phyloP scores from a whole-genome alignment of 2,113 vertebrate genomes.

The Anolis sagrei region DNA sequence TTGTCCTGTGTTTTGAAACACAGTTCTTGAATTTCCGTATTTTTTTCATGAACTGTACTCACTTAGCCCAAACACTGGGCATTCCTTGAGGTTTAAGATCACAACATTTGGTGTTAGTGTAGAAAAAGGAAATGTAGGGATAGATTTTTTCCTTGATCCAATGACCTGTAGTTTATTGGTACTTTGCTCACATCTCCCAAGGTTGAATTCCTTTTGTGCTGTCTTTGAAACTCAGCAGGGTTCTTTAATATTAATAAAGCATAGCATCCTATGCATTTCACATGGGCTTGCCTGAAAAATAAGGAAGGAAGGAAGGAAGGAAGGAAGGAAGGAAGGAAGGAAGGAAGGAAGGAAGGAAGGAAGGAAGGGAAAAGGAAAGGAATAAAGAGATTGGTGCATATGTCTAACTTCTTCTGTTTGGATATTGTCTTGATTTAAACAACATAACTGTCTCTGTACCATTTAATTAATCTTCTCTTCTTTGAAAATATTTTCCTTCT shows the following conservation, averaged over 20 bases:
- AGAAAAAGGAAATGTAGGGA: background rate
- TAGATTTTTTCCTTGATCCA: slow-evolving; percentile 16
- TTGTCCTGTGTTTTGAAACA: background rate
- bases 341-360: background rate
- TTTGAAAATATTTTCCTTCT: slow-evolving; percentile 35
- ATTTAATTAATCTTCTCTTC: slow-evolving; percentile 57
- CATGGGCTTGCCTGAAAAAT: background rate
- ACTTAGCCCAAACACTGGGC: slow-evolving; percentile 7
- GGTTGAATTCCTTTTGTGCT: slow-evolving; percentile 18
- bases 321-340: background rate
- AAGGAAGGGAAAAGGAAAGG: background rate
- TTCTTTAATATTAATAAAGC: slow-evolving; percentile 44
- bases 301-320: background rate
- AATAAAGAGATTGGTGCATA: background rate
- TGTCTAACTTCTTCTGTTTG: slow-evolving; percentile 31
- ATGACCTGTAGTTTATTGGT: background rate
- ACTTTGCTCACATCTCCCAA: slow-evolving; percentile 35
- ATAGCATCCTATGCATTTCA: slow-evolving; percentile 8
- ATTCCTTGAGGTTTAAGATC: background rate
- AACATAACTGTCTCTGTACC: slow-evolving; percentile 47
- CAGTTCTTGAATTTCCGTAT: background rate
- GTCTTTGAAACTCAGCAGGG: slow-evolving; percentile 31
- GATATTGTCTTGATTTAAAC: slow-evolving; percentile 50
- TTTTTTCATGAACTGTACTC: background rate
- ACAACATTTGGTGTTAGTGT: slow-evolving; percentile 7